Conservation (phyloP, 2,888 invertebrate species). For the Sceliomorpha sp. region DNA sequence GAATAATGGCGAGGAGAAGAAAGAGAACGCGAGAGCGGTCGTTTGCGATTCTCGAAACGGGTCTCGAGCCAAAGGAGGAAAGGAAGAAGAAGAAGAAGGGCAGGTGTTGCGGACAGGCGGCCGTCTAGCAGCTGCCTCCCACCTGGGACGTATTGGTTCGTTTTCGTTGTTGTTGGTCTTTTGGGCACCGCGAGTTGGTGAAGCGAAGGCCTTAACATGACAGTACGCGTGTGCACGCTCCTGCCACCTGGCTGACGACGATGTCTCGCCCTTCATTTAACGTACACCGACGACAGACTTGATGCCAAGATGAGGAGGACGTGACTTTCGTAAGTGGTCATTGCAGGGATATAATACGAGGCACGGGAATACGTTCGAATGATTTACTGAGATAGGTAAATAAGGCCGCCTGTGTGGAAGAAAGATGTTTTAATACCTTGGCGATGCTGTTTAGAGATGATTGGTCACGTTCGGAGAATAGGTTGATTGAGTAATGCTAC, state of each 20-base stretch:
- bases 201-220: slow-evolving; percentile 43
- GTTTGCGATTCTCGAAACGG: slow-evolving; percentile 51
- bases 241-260: slow-evolving; percentile 64
- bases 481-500: too few species aligned
- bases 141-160: slow-evolving; percentile 71
- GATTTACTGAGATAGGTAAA: slow-evolving; percentile 30
- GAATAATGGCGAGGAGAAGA: slow-evolving; percentile 32
- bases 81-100: slow-evolving; percentile 63
- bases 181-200: slow-evolving; percentile 37
- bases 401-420: slow-evolving; percentile 3
- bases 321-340: slow-evolving; percentile 38
- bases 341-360: slow-evolving; percentile 28
- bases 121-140: slow-evolving; percentile 80
- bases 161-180: slow-evolving; percentile 54
- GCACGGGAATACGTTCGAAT: slow-evolving; percentile 12
- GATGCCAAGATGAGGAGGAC: slow-evolving; percentile 44
- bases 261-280: slow-evolving; percentile 53
- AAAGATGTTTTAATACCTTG: too few species aligned
- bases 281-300: slow-evolving; percentile 50
- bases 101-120: slow-evolving; percentile 73
- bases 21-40: slow-evolving; percentile 34
- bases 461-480: too few species aligned
- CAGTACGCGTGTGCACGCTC: slow-evolving; percentile 35
- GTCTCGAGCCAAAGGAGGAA: slow-evolving; percentile 47
- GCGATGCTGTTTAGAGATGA: too few species aligned